phyloP scores from a whole-genome alignment of 2,888 invertebrate species.

The Chrysolina americana region DNA sequence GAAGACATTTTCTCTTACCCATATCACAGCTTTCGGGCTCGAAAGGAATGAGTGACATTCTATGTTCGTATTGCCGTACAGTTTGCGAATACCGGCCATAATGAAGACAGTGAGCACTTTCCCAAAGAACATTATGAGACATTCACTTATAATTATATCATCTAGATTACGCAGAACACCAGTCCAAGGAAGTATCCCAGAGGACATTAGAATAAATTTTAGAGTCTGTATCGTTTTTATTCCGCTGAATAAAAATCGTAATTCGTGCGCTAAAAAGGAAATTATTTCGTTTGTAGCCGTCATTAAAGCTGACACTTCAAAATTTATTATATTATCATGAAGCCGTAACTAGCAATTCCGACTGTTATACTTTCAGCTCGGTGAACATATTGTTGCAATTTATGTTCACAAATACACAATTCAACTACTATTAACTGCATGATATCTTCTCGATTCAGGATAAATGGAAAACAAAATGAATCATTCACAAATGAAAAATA shows the following conservation, averaged over 20 bases:
- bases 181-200: slow-evolving; percentile 5
- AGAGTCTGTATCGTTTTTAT: slow-evolving; percentile 17
- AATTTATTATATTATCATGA: slow-evolving; percentile 26
- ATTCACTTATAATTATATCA: slow-evolving; percentile 20
- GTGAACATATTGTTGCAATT: slow-evolving; percentile 18
- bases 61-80: background rate
- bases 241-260: slow-evolving; percentile 4
- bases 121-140: background rate
- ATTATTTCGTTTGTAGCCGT: slow-evolving; percentile 29
- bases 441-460: background rate
- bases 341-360: slow-evolving; percentile 18
- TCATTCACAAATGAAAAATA: background rate
- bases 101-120: slow-evolving; percentile 8
- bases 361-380: slow-evolving; percentile 13
- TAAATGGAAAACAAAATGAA: background rate
- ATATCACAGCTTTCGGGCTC: background rate
- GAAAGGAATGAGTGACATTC: background rate
- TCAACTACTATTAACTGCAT: slow-evolving; percentile 9
- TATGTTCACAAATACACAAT: slow-evolving; percentile 20
- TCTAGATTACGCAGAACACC: slow-evolving; percentile 7
- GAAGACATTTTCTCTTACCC: background rate
- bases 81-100: background rate
- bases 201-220: slow-evolving; percentile 7
- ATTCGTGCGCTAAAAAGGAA: slow-evolving; percentile 28
- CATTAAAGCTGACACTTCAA: slow-evolving; percentile 26